Base-by-base conservation (phyloP, 2,797 vertebrate genomes). In the Crenichthys baileyi region DNA sequence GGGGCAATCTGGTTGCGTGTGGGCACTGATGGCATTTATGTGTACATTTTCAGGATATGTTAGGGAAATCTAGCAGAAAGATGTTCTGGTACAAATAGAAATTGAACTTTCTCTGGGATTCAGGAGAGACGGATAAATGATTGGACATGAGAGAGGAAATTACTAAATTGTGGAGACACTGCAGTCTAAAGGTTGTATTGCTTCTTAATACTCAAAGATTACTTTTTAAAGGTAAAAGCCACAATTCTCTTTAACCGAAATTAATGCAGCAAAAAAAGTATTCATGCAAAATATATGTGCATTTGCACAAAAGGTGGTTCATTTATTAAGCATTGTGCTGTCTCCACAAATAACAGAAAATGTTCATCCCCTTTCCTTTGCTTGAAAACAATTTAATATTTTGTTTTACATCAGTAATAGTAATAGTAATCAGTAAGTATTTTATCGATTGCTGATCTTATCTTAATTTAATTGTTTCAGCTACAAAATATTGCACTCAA, bases 21-120 rank as follows among this genome's bases (percentile, higher is more conserved):
- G 89, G 84, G 82, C 85, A 87, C 85, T 94, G 94, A 96, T 95
- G 93, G 93, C 92, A 91, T 95, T 95, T 92, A 78, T 93, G 88
- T 95, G 93, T 95, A 94, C 85, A 83, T 91, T 91, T 94, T 95
- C 94, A 94, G 80, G 80, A 89, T 89, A 86, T 74, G 88, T 95
- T 95, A 95, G 87, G 85, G 88, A 90, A 95, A 82, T 76, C 41
- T 81, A 86, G 90, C 87, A 91, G 93, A 94, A 93, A 82, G 84
- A 93, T 82, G 74, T 89, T 84, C 79, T 65, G 73, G 74, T 76
- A 51, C 81, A 75, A 91, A 93, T 92, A 91, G 89, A 94, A 91
- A 87, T 86, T 77, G 81, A 92, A 85, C 89, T 86, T 82, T 89
- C 84, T 88, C 73, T 48, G 78, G 79, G 80, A 77, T 82, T 86